phyloP scores from a whole-genome alignment of 2,113 vertebrate genomes.

The Rhinichthys klamathensis region DNA sequence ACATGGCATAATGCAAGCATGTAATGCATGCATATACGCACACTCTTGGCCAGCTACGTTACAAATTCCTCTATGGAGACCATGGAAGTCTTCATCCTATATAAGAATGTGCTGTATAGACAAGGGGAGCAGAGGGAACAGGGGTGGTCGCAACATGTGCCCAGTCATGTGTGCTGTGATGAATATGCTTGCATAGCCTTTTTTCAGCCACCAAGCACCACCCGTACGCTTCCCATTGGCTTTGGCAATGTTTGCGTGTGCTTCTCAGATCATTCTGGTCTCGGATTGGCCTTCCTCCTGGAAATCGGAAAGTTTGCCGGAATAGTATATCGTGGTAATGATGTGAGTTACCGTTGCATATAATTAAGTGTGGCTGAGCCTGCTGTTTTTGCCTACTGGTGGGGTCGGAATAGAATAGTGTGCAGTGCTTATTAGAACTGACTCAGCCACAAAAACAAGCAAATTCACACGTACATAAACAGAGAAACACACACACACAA shows the following conservation, averaged over 20 bases:
- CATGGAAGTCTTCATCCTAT: constrained; percentile 3
- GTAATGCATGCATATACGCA: constrained; percentile 1
- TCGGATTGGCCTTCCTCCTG: constrained; percentile 22
- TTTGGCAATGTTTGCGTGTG: constrained; percentile 49
- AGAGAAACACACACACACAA: constrained; percentile 9
- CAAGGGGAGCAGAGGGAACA: constrained; percentile 34
- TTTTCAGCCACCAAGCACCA: constrained; percentile 61
- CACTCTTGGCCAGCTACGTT: constrained; percentile 8
- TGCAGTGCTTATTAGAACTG: constrained; percentile 37
- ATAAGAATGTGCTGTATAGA: neutral
- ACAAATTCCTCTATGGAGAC: neutral
- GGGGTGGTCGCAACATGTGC: constrained; percentile 63
- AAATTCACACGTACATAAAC: constrained; percentile 35
- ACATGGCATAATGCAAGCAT: constrained; percentile 45
- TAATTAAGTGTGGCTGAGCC: constrained; percentile 69
- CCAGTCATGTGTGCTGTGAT: constrained; percentile 68
- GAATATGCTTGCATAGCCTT: constrained; percentile 64
- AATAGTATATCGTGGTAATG: constrained; percentile 63
- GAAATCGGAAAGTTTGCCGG: constrained; percentile 48
- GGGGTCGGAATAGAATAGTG: constrained; percentile 52
- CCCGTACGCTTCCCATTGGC: constrained; percentile 59
- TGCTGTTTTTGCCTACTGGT: constrained; percentile 67
- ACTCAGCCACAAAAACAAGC: constrained; percentile 32
- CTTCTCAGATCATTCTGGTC: neutral
- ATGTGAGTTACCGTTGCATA: constrained; percentile 70